A percentile compares a stretch with the other conserved stretches of the same genome.
These are phyloP conservation scores for Fregetta grallaria DNA, from an alignment of 2,113 vertebrate genomes.

Conservation along the genomic window DNA sequence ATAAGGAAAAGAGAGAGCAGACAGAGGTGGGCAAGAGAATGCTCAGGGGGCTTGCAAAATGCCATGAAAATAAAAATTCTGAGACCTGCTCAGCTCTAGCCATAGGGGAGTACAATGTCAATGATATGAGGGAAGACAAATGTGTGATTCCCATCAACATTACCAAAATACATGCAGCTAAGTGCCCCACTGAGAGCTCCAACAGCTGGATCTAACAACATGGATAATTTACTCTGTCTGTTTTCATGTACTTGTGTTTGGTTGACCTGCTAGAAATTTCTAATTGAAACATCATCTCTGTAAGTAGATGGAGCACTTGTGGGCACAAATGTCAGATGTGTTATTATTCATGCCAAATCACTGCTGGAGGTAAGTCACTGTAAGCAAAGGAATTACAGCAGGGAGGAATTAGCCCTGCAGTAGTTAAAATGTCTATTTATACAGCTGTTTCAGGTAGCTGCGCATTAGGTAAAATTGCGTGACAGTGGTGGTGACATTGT, in stretches of 20 bases:
- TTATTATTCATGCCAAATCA: not conserved
- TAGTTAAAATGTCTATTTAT: not conserved
- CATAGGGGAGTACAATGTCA: not conserved
- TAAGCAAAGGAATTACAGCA: not conserved
- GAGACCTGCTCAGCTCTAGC: not conserved
- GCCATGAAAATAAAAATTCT: not conserved
- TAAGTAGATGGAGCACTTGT: not conserved
- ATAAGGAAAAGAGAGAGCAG: not conserved
- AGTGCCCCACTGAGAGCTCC: not conserved
- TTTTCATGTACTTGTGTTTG: not conserved
- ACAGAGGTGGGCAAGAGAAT: not conserved
- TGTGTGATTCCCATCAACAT: not conserved
- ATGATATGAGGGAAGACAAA: not conserved
- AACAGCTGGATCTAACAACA: not conserved
- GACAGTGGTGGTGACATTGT: not conserved
- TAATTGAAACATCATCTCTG: not conserved
- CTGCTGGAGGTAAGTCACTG: not conserved
- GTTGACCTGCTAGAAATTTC: not conserved
- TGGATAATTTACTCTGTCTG: not conserved
- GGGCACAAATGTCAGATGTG: not conserved
- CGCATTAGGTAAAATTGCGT: not conserved
- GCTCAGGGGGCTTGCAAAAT: not conserved
- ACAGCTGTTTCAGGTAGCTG: not conserved
- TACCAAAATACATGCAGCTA: not conserved
- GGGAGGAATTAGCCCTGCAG: not conserved